Evolutionary conservation across 2,797 vertebrate species (phyloP), one percentile per base, ranked within the genome.

Genomic region (Gambusia yucatana): DNA sequence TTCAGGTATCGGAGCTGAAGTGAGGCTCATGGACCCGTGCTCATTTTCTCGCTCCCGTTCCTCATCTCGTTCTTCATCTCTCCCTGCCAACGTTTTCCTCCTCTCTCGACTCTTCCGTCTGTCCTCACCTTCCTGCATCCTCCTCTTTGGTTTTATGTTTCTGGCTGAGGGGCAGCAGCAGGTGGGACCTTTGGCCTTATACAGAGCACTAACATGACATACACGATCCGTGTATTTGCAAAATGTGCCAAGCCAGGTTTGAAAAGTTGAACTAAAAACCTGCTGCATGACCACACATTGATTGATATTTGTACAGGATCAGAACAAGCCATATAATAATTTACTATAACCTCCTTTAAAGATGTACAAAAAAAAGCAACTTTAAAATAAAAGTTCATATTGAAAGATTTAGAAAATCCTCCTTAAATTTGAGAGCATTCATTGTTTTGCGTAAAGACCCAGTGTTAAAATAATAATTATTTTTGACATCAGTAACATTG

Each of bases 1-100:
- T 99, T 99, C 96, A 97, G 97, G 98, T 98, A 96, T 95, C 94
- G 70, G 75, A 9, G 80, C 57, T 46, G 48, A 69, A 77, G 72
- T 48, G 75, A 84, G 80, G 85, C 80, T 76, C 36, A 63, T 76
- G 39, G 69, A 67, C 43, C 28, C 9, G 3, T 22, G 48, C 74
- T 82, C 20, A 3, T 30, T 75, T 84, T 71, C 76, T 77, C 81
- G 17, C 73, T 84, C 69, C 77, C 41, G 57, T 84, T 86, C 70
- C 80, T 76, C 39, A 4, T 79, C 79, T 47, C 59, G 41, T 28
- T 6, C 79, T 75, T 73, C 69, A 46, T 9, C 82, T 88, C 63
- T 52, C 47, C 36, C 75, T 22, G 75, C 79, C 77, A 81, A 77
- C 55, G 25, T 76, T 50, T 72, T 55, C 76, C 76, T 84, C 65